These are phyloP conservation scores for Meleagris gallopavo DNA, from an alignment of 2,113 vertebrate species.

Conservation along the genomic window DNA sequence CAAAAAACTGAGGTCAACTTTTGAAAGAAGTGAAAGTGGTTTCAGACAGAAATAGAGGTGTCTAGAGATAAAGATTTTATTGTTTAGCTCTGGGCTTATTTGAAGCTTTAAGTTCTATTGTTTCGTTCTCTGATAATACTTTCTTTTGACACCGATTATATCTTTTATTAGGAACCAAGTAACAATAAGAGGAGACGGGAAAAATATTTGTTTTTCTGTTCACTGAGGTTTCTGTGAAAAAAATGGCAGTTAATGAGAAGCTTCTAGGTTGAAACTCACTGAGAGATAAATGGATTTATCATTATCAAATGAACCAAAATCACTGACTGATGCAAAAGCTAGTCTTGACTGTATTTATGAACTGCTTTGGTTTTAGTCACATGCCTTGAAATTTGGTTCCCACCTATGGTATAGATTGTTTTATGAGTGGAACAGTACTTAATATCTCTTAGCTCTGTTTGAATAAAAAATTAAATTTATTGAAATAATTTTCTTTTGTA, in stretches of 20 bases:
- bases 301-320: not conserved
- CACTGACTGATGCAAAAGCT: not conserved
- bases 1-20: not conserved
- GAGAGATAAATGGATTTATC: not conserved
- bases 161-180: not conserved
- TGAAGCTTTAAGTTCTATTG: rapidly evolving
- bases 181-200: not conserved
- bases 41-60: not conserved
- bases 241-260: not conserved
- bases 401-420: not conserved
- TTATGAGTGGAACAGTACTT: not conserved
- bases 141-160: not conserved
- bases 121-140: not conserved
- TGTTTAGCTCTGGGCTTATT: not conserved
- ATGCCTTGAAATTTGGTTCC: not conserved
- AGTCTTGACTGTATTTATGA: not conserved
- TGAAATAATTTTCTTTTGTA: not conserved
- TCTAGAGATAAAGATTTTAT: not conserved
- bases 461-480: not conserved
- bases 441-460: not conserved
- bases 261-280: rapidly evolving
- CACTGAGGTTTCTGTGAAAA: not conserved
- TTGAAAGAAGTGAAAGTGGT: not conserved
- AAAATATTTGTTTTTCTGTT: not conserved
- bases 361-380: not conserved